These are phyloP conservation scores for Cygnus olor DNA, from an alignment of 2,797 vertebrate genomes.

Conservation along the genomic window DNA sequence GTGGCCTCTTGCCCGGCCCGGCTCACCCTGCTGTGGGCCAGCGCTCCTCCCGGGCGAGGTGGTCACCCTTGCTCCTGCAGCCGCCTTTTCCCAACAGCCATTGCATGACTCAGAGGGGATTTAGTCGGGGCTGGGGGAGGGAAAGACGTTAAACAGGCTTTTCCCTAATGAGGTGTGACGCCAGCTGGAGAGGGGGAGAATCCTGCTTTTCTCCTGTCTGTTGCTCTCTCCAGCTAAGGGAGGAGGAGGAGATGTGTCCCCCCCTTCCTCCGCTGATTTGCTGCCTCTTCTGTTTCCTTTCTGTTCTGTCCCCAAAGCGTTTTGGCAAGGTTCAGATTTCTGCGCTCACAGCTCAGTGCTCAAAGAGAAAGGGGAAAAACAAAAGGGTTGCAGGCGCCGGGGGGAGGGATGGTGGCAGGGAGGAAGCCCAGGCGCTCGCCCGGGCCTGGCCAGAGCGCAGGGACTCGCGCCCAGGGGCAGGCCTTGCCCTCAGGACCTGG, in stretches of 20 bases:
- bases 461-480: not conserved
- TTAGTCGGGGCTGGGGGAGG: conserved; percentile 55
- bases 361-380: conserved; percentile 76
- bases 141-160: conserved; percentile 72
- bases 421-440: conserved; percentile 17
- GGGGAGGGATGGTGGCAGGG: conserved; percentile 36
- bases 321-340: conserved; percentile 81
- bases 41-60: not conserved
- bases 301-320: conserved; percentile 73
- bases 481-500: not conserved
- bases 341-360: conserved; percentile 79
- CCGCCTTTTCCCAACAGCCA: conserved; percentile 60
- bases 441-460: not conserved
- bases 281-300: conserved; percentile 72
- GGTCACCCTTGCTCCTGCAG: not conserved
- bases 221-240: conserved; percentile 63
- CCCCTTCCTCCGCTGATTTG: conserved; percentile 64
- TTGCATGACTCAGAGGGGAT: conserved; percentile 59
- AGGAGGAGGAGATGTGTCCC: conserved; percentile 19
- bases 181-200: conserved; percentile 76
- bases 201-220: conserved; percentile 75
- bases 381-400: conserved; percentile 63
- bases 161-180: conserved; percentile 79
- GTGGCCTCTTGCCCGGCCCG: rapidly evolving
- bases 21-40: not conserved